Evolutionary conservation across 2,888 invertebrate species (phyloP), one percentile per base, ranked within the genome.

Genomic region (Hirtodrosophila cameraria): DNA sequence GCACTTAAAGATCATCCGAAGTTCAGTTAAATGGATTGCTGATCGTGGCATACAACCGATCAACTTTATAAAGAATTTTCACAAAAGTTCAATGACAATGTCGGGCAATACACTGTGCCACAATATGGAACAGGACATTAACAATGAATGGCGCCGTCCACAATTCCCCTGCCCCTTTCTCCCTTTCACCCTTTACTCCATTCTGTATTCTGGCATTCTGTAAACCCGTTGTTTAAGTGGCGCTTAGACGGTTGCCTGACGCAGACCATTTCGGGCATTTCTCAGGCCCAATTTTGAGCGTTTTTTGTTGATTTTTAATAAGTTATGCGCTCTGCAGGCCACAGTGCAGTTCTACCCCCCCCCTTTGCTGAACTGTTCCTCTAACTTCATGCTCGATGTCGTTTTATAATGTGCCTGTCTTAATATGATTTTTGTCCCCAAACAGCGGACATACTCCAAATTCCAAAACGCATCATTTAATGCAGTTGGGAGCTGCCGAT

Each of bases 61-160:
- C 50, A 30, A 67, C 60, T 45, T 67, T 18, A 2, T 2, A 6
- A 39, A 12, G 64, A 63, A 52, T 68, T 42, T 38, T 5, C 9
- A n/a, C n/a, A 39, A 57, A 46, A 58, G 75, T 71, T 74, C 63
- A 54, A 63, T 74, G 74, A 61, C 69, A 68, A 74, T 38, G 45
- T 33, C 12, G 18, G 20, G 0, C 36, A 30, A 69, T 48, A 53
- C 48, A 36, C 42, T 25, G 52, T 12, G 41, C 28, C 15, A 27
- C 18, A 36, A 15, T 35, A 7, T 23, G 53, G 9, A 54, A 62
- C 74, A 84, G 86, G 46, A 36, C 66, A 52, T 46, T 42, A 36
- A 88, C 86, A 82, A 87, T 88, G 88, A 88, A 86, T 89, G 89
- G 89, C 89, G 89, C 89, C 89, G 86, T 88, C 81, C 86, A 81